Evolutionary conservation across 1,140 invertebrate species (phyloP).

Genomic region (Atta texana): DNA sequence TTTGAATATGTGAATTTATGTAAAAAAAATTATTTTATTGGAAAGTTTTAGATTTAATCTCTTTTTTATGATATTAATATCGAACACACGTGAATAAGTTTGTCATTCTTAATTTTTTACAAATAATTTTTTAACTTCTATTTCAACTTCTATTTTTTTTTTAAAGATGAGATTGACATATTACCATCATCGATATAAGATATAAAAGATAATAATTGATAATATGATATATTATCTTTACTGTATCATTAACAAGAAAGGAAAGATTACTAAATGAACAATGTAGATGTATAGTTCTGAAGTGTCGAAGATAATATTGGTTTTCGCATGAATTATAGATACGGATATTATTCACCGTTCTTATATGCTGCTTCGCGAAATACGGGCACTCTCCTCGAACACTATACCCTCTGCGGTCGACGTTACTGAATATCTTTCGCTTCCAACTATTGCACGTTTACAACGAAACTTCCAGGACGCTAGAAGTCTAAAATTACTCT

Average conservation of each 20-base stretch:
- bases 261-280: not conserved
- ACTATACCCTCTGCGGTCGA: constrained; percentile 44
- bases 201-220: not conserved
- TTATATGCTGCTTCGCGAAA: constrained; percentile 31
- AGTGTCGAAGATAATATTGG: constrained; percentile 32
- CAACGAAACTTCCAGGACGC: constrained; percentile 32
- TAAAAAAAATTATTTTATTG: not conserved
- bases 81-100: not conserved
- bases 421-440: constrained; percentile 46
- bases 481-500: constrained; percentile 46
- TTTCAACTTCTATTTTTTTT: not conserved
- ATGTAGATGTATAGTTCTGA: not conserved
- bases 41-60: not conserved
- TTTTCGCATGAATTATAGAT: constrained; percentile 40
- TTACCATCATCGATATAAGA: not conserved
- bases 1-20: constrained; percentile 6
- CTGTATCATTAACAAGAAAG: not conserved
- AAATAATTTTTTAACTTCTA: not conserved
- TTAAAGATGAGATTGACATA: not conserved
- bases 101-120: not conserved
- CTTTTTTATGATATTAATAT: not conserved
- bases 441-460: constrained; percentile 20
- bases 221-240: not conserved
- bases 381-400: constrained; percentile 34
- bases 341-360: constrained; percentile 48